Evolutionary conservation across 2,113 vertebrate species (phyloP).

Genomic region (Athene cunicularia): DNA sequence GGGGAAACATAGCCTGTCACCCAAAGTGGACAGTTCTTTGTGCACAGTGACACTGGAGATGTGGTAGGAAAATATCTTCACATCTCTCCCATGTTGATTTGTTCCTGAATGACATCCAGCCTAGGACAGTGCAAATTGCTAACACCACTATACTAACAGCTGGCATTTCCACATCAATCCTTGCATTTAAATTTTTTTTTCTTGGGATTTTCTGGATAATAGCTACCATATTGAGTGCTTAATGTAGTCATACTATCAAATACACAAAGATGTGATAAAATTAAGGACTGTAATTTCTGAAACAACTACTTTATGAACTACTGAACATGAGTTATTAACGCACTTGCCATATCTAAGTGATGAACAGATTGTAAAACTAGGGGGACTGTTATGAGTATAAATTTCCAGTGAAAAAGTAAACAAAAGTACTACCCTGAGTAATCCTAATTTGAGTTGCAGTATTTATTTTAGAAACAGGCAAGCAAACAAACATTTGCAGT

Average conservation of each 20-base stretch:
- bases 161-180: not conserved
- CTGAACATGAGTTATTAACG: not conserved
- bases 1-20: not conserved
- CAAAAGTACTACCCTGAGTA: not conserved
- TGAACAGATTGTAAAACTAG: not conserved
- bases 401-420: not conserved
- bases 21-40: not conserved
- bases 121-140: not conserved
- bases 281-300: not conserved
- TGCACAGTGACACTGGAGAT: not conserved
- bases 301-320: not conserved
- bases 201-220: not conserved
- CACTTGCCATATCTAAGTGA: not conserved
- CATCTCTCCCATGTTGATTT: not conserved
- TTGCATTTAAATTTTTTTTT: not conserved
- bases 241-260: not conserved
- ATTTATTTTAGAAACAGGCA: not conserved
- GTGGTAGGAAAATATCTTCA: not conserved
- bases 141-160: not conserved
- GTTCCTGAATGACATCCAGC: not conserved
- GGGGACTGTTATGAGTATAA: not conserved
- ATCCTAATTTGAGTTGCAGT: not conserved
- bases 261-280: not conserved
- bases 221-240: not conserved
- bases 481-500: not conserved